These are phyloP conservation scores for Trematocara zebra DNA, from an alignment of 2,113 vertebrate genomes.

Conservation along the genomic window DNA sequence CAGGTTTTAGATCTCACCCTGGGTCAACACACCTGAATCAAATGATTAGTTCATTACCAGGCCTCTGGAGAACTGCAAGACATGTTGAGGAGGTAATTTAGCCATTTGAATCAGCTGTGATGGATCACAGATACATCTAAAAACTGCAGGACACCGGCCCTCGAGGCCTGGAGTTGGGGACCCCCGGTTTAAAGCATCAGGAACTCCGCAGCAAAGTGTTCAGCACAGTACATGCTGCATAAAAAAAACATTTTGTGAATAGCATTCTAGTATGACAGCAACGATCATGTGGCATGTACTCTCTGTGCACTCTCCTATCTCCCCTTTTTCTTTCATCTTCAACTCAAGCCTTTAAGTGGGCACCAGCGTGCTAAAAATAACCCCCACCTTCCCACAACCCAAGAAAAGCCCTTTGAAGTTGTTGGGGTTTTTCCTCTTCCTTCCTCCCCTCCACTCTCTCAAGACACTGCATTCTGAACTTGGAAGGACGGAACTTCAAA, in stretches of 20 bases:
- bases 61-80: neutral
- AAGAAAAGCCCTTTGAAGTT: conserved; percentile 53
- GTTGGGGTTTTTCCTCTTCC: conserved; percentile 19
- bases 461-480: conserved; percentile 30
- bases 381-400: conserved; percentile 30
- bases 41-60: neutral
- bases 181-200: neutral
- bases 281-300: neutral
- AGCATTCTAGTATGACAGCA: neutral
- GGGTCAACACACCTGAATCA: neutral
- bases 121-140: neutral
- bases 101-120: neutral
- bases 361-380: conserved; percentile 43
- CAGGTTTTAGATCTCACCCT: neutral
- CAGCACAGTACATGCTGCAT: neutral
- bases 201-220: neutral
- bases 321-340: neutral
- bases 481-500: conserved; percentile 44
- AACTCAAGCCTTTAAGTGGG: conserved; percentile 12
- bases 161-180: neutral
- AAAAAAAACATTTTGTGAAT: neutral
- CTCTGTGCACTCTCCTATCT: neutral
- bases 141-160: neutral
- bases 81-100: neutral
- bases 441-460: conserved; percentile 4